Evolutionary conservation across 2,888 invertebrate species (phyloP), one percentile per base, ranked within the genome.

Genomic region (Crematogaster levior): DNA sequence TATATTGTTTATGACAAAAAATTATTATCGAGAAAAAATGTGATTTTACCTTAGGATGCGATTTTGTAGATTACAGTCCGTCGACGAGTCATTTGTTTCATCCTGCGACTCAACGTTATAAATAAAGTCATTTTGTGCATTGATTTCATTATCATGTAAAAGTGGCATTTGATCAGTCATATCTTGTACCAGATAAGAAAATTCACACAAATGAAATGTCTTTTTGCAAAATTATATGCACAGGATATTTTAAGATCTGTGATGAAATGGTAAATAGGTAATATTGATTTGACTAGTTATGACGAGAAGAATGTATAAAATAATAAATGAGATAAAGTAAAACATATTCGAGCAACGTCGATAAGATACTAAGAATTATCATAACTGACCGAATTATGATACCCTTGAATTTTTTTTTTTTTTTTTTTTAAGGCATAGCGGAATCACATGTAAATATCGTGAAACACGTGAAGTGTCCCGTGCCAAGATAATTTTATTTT

Each of bases 11-110:
- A 27, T 5, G n/a, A n/a, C 0, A 30, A 30, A 10, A 56, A 9
- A 43, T 6, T 15, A 60, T 73, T 34, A 46, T 58, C 5, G 37
- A 10, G 27, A 9, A 37, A 70, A 12, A 7, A n/a, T n/a, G n/a
- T n/a, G n/a, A n/a, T n/a, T 83, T 83, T 93, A 93, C 93, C 93
- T 93, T 86, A 93, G 90, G n/a, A 93, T 91, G 60, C 93, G 90
- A 86, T 91, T 92, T 75, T 89, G 90, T 65, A 87, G 90, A 75
- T 82, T 84, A 80, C 88, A 90, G n/a, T 88, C 91, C 85, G 86
- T 72, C 10, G 90, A 81, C 30, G 85, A 73, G 56, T 84, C 86
- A 68, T 72, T 84, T 56, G 84, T 82, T 61, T 81, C 89, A 73
- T 87, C 90, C 61, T 91, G 84, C 66, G 88, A 88, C 65, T 92